These are phyloP conservation scores for Atrichornis clamosus DNA, from an alignment of 2,113 vertebrate species.

Conservation along the genomic window DNA sequence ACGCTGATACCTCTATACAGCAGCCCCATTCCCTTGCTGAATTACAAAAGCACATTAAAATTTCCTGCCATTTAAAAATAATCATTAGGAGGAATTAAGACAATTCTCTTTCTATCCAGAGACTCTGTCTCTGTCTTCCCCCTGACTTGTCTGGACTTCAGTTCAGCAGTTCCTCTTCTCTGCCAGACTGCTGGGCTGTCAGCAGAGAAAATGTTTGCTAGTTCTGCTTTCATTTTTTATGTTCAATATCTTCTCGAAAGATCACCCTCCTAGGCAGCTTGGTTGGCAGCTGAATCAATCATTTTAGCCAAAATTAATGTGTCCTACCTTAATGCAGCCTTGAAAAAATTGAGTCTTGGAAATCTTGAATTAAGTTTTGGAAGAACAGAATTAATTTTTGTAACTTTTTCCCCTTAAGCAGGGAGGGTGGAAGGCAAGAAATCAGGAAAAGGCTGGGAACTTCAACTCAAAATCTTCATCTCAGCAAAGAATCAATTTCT, in stretches of 20 bases:
- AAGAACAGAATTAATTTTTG: background rate
- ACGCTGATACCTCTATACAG: background rate
- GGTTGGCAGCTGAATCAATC: background rate
- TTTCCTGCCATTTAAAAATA: constrained; percentile 57
- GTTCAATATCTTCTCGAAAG: background rate
- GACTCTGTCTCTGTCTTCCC: background rate
- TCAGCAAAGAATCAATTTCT: background rate
- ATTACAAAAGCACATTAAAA: constrained; percentile 30
- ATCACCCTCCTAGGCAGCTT: background rate
- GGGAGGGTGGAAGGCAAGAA: background rate
- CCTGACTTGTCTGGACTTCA: background rate
- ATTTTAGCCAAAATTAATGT: background rate
- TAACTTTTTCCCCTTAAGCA: background rate
- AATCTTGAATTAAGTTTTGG: background rate
- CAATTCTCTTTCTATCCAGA: background rate
- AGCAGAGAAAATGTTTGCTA: background rate
- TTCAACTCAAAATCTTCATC: background rate
- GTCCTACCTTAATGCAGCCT: background rate
- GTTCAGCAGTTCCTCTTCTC: background rate
- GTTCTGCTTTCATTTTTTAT: background rate
- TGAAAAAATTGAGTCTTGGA: background rate
- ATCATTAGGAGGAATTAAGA: background rate
- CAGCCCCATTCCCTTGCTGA: background rate
- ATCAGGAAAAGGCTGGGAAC: background rate
- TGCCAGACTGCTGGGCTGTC: background rate